phyloP scores from a whole-genome alignment of 2,797 vertebrate genomes.

The Poliocrania exsul region DNA sequence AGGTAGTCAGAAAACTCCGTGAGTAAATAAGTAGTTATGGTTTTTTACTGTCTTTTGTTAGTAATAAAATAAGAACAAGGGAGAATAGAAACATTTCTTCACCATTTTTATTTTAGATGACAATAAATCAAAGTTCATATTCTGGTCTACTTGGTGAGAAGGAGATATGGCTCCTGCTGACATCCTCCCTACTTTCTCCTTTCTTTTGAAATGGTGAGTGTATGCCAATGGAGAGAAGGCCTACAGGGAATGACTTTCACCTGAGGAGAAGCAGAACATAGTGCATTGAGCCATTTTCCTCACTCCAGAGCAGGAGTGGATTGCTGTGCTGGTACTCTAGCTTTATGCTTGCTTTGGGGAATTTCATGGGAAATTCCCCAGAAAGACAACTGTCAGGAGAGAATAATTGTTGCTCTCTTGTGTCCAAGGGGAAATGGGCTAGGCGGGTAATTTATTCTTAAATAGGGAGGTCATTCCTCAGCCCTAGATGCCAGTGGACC shows the following conservation, averaged over 20 bases:
- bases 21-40: background rate
- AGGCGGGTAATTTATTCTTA: background rate
- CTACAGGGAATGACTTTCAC: background rate
- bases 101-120: background rate
- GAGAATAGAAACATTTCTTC: background rate
- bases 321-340: background rate
- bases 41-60: background rate
- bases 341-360: background rate
- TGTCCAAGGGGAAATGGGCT: background rate
- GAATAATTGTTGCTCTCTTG: background rate
- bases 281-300: background rate
- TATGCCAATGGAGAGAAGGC: background rate
- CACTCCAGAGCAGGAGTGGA: rapidly evolving
- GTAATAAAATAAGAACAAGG: background rate
- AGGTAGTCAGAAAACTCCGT: background rate
- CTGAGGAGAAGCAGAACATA: background rate
- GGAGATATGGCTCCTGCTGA: background rate
- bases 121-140: background rate
- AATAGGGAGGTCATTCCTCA: background rate
- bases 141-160: background rate
- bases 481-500: background rate
- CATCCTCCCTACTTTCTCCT: background rate
- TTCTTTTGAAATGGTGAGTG: background rate
- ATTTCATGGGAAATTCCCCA: background rate
- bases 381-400: background rate